These are phyloP conservation scores for Upupa epops DNA, from an alignment of 2,113 vertebrate genomes.

Conservation along the genomic window DNA sequence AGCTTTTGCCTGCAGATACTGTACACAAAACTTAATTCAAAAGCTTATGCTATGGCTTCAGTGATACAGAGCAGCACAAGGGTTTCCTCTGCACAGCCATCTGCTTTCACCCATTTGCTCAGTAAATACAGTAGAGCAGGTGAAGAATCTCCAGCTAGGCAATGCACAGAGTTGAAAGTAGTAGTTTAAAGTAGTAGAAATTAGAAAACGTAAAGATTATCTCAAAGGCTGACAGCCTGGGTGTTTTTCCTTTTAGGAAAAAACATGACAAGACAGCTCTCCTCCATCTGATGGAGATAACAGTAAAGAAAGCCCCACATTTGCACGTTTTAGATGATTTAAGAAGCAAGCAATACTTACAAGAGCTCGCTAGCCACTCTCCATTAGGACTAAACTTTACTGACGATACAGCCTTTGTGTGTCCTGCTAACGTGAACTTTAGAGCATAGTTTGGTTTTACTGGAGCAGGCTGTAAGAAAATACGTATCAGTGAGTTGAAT, in stretches of 20 bases:
- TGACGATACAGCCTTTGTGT: conserved; percentile 97
- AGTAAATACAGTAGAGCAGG: background rate
- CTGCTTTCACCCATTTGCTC: background rate
- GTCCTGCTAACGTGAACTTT: conserved; percentile 97
- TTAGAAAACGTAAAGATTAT: background rate
- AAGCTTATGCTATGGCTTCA: background rate
- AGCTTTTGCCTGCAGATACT: background rate
- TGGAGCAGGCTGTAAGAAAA: conserved; percentile 84
- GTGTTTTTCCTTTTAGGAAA: background rate
- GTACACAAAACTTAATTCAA: background rate
- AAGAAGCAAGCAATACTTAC: conserved; percentile 77
- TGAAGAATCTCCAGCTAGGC: background rate
- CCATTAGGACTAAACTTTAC: conserved; percentile 98
- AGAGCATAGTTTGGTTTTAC: conserved; percentile 96
- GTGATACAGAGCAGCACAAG: background rate
- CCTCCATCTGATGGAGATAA: background rate
- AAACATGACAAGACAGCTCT: background rate
- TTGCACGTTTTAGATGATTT: background rate
- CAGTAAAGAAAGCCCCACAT: background rate
- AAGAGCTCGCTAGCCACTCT: conserved; percentile 98
- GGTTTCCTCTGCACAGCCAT: background rate
- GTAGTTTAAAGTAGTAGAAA: background rate
- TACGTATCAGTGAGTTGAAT: background rate
- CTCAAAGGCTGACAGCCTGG: background rate
- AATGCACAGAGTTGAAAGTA: background rate